Percentiles rank a stretch among this genome's conserved stretches.
Evolutionary conservation across 2,113 vertebrate species (phyloP).

Genomic region (Pachycephala philippinensis): DNA sequence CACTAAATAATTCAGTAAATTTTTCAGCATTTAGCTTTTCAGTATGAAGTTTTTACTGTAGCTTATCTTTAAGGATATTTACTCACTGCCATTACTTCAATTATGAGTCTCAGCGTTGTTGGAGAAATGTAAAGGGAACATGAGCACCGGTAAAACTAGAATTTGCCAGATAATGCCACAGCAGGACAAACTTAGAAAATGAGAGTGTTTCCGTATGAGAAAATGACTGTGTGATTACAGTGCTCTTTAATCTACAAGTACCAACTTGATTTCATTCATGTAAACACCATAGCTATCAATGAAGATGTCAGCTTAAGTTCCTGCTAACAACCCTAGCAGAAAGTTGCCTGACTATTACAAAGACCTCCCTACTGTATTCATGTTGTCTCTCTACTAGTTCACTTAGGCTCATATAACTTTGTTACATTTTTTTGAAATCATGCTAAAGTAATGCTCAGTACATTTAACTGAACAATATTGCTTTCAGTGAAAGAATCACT

Average conservation of each 20-base stretch:
- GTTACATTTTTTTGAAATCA: accelerated
- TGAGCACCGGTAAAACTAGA: neutral
- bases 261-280: neutral
- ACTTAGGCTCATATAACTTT: neutral
- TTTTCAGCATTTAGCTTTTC: neutral
- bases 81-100: neutral
- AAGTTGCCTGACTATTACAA: neutral
- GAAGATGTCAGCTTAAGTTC: neutral
- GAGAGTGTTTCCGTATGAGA: neutral
- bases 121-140: neutral
- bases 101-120: neutral
- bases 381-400: neutral
- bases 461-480: neutral
- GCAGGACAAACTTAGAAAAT: neutral
- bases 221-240: neutral
- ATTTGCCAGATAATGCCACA: neutral
- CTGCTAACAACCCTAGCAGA: neutral
- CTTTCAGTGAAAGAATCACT: neutral
- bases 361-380: neutral
- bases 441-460: neutral
- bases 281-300: neutral
- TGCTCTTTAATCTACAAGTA: neutral
- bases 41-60: neutral
- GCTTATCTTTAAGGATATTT: neutral
- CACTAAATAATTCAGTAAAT: neutral